Percentiles rank a stretch among this genome's conserved stretches.
phyloP scores from a whole-genome alignment of 23 tunicate genomes.

The Styela clava region DNA sequence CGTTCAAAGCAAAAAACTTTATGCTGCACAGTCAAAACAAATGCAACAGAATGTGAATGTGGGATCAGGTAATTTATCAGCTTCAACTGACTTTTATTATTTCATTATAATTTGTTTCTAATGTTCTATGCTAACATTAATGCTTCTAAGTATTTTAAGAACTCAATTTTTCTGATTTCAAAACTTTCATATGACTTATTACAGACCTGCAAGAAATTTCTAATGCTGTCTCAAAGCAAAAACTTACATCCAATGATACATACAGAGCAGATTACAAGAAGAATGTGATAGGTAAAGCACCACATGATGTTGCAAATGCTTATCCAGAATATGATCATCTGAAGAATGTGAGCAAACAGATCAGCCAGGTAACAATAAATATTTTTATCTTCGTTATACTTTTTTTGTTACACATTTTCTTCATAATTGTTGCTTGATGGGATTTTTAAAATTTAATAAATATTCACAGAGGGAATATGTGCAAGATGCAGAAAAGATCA shows the following conservation, averaged over 20 bases:
- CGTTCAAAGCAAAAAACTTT: conserved; percentile 33
- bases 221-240: conserved; percentile 62
- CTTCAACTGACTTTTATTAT: too few species aligned
- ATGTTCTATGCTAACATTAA: too few species aligned
- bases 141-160: too few species aligned
- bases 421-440: neutral
- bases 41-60: conserved; percentile 15
- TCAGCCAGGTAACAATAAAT: conserved; percentile 72
- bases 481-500: conserved; percentile 40
- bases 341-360: conserved; percentile 43
- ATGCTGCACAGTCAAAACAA: conserved; percentile 24
- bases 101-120: neutral
- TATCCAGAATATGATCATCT: conserved; percentile 82
- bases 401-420: too few species aligned
- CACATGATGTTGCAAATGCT: conserved; percentile 56
- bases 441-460: neutral
- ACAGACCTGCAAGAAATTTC: conserved; percentile 72
- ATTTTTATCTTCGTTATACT: too few species aligned
- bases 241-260: conserved; percentile 33
- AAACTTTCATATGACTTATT: too few species aligned
- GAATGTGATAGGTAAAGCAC: conserved; percentile 75
- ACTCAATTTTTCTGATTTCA: too few species aligned
- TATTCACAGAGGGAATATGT: conserved; percentile 31
- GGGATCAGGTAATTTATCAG: conserved; percentile 50
- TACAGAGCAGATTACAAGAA: conserved; percentile 73